phyloP scores from a whole-genome alignment of 37 sponge, comb jelly and placozoan species.

The Axinella damicornis region DNA sequence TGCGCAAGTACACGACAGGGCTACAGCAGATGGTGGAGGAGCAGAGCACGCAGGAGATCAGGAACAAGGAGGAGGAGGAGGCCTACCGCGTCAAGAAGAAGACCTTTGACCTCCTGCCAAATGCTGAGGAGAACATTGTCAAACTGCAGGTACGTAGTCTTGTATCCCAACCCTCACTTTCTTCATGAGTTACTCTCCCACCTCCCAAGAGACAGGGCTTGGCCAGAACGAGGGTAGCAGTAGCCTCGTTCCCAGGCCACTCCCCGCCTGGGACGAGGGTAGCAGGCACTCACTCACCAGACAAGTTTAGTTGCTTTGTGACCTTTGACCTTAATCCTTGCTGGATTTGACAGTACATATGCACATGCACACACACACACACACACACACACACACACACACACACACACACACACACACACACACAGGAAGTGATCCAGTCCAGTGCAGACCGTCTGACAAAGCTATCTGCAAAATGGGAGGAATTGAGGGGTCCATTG shows the following conservation, averaged over 20 bases:
- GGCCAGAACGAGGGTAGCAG: no score
- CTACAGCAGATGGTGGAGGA: conserved; percentile 62
- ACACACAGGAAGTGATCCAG: conserved; percentile 62
- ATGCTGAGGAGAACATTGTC: conserved; percentile 88
- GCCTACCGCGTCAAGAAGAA: conserved; percentile 81
- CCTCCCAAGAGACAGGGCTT: no score
- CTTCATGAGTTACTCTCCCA: no score
- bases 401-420: no score
- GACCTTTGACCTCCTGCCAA: conserved; percentile 84
- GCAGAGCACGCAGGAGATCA: conserved; percentile 26
- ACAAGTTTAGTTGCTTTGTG: no score
- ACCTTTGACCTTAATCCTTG: no score
- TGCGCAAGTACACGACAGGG: conserved; percentile 70
- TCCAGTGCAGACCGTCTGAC: conserved; percentile 77
- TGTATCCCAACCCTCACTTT: not conserved
- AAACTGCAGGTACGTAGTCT: conserved; percentile 62
- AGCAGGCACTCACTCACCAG: no score
- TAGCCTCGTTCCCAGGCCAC: no score
- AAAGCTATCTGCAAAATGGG: conserved; percentile 83
- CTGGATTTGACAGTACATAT: no score
- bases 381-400: no score
- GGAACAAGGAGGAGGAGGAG: conserved; percentile 83
- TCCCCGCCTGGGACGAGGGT: no score
- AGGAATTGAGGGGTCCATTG: conserved; percentile 75
- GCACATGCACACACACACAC: no score